A percentile compares a stretch with the other conserved stretches of the same genome.
These are phyloP conservation scores for Pocillopora damicornis DNA, from an alignment of 64 coral and sea anemone genomes.

Conservation along the genomic window DNA sequence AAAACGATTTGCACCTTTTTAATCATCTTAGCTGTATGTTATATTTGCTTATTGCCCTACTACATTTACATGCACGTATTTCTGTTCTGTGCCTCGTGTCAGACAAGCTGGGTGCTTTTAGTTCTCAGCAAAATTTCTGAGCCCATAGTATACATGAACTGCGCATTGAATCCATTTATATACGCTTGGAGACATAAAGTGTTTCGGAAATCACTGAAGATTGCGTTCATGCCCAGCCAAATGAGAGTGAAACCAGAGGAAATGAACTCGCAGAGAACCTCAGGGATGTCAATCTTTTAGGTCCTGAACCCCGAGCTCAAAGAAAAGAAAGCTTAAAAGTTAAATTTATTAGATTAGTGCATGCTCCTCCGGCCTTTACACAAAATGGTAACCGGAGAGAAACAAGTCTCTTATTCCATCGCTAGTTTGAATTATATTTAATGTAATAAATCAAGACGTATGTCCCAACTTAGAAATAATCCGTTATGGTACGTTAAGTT, in stretches of 20 bases:
- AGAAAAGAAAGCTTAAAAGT: no score
- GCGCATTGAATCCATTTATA: slow-evolving; percentile 38
- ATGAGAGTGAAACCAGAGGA: background rate
- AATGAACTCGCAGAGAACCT: background rate
- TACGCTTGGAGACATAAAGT: slow-evolving; percentile 40
- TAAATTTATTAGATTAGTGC: no score
- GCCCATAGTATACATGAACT: slow-evolving; percentile 28
- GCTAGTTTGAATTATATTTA: no score
- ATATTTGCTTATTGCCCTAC: slow-evolving; percentile 6
- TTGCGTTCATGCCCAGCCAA: background rate
- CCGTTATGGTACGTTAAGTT: no score
- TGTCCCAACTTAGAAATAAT: no score
- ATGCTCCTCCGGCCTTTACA: no score
- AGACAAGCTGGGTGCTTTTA: background rate
- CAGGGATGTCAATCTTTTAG: background rate
- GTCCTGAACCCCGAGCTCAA: no score
- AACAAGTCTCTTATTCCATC: no score
- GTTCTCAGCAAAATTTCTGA: slow-evolving; percentile 6
- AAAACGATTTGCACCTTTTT: background rate
- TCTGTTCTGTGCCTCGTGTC: slow-evolving; percentile 2
- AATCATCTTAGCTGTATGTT: background rate
- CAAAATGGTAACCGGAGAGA: no score
- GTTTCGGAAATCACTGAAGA: slow-evolving; percentile 4
- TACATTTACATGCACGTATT: slow-evolving; percentile 1
- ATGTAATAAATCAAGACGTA: no score